Evolutionary conservation across 2,797 vertebrate species (phyloP).

Genomic region (Heliangelus exortis): DNA sequence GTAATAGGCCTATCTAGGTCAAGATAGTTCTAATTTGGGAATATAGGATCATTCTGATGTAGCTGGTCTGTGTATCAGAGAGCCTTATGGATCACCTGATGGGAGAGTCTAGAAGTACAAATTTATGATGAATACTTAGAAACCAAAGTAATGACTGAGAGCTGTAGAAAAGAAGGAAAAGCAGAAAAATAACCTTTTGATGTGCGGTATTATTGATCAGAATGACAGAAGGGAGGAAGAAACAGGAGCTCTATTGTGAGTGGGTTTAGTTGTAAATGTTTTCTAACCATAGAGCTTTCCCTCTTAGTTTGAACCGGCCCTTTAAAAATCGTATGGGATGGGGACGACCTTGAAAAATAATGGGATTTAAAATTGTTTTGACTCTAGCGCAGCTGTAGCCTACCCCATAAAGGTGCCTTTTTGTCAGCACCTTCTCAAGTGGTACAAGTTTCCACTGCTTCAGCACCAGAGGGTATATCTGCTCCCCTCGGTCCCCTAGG

Average conservation of each 20-base stretch:
- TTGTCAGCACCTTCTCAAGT: conserved; percentile 65
- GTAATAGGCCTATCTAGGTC: accelerated
- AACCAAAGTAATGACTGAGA: neutral
- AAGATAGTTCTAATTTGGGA: neutral
- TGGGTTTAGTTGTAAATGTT: neutral
- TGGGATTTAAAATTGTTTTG: conserved; percentile 29
- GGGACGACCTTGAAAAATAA: conserved; percentile 66
- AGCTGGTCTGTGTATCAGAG: neutral
- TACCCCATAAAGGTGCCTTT: conserved; percentile 12
- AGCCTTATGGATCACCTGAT: neutral
- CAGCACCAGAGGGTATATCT: conserved; percentile 39
- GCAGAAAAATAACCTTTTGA: neutral
- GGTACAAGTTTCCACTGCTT: conserved; percentile 50
- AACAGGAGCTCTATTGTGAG: neutral
- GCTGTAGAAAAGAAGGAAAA: neutral
- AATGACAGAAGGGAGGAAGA: neutral
- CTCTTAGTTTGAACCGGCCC: neutral
- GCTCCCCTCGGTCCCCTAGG: conserved; percentile 35
- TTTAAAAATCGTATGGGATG: neutral
- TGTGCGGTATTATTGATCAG: neutral
- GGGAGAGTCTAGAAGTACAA: neutral
- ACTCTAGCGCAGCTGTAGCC: neutral
- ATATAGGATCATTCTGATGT: neutral
- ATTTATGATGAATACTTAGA: neutral
- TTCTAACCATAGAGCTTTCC: neutral